These are phyloP conservation scores for Chelon auratus DNA, from an alignment of 2,797 vertebrate species.

Conservation along the genomic window DNA sequence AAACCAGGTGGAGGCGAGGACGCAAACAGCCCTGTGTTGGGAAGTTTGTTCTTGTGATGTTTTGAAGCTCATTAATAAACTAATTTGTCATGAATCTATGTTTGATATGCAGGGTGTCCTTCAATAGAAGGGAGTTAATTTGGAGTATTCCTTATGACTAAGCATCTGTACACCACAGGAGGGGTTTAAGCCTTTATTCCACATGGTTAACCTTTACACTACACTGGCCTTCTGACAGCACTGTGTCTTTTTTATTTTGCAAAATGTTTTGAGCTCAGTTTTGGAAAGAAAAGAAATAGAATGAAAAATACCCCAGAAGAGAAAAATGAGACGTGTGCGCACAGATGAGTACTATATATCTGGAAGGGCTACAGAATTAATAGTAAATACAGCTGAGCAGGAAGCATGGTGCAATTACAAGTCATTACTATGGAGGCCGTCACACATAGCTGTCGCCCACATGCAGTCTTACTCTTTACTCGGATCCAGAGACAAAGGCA, in stretches of 20 bases:
- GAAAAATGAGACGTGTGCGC: not conserved
- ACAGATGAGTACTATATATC: constrained; percentile 48
- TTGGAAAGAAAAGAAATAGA: constrained; percentile 21
- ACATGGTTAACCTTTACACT: no score
- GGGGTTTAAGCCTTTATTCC: no score
- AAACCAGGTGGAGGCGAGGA: no score
- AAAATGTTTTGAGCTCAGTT: constrained; percentile 19
- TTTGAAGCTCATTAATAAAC: no score
- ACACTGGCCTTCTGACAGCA: not conserved
- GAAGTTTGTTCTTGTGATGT: no score
- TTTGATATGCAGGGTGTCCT: not conserved
- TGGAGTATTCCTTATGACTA: not conserved
- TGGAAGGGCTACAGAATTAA: constrained; percentile 51
- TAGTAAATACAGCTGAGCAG: constrained; percentile 34
- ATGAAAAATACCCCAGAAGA: constrained; percentile 32
- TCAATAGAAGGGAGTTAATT: not conserved
- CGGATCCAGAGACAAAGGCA: constrained; percentile 9
- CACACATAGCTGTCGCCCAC: constrained; percentile 12
- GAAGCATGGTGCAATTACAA: constrained; percentile 46
- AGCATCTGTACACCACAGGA: no score
- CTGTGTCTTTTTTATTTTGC: not conserved
- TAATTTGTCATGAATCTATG: not conserved
- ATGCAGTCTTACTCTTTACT: not conserved
- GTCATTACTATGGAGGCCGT: constrained; percentile 39
- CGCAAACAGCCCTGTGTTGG: no score